Base-by-base conservation (phyloP, 2,113 vertebrate genomes). In the Illadopsis cleaveri region DNA sequence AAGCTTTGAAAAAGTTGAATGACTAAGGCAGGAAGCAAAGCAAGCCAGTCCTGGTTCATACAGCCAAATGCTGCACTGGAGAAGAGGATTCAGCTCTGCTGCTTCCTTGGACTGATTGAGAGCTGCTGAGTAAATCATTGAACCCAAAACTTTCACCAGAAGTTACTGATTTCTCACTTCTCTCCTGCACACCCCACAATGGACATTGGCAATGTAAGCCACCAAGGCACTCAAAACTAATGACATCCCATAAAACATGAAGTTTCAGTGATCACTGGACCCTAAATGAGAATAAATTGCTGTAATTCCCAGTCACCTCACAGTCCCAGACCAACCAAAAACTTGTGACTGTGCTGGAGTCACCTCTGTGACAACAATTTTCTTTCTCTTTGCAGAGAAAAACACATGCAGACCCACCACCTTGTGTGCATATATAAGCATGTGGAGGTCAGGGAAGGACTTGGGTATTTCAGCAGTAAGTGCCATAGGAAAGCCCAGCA, bases 191-290 rank as follows among this genome's bases (percentile, higher is more conserved):
- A 47, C 17, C 44, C 28, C 60, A 2, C 12, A 19, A 9, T 12
- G n/a, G 13, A n/a, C 10, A 18, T 2, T 45, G 70, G 22, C 33
- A 64, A 42, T 3, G 6, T 17, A 38, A 66, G 47, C 50, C 0
- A 15, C 3, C 3, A 4, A 81, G 24, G 44, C 45, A n/a, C 23
- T 65, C 35, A 76, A 69, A 87, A 48, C 12, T 10, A 10, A 21
- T 18, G 35, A 42, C 47, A 38, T 88, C 66, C 40, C 47, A 40
- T 2, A 33, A 82, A 94, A 81, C 3, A 16, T 11, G 27, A 48
- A 35, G 17, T n/a, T 64, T 77, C 5, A 5, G 1, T 24, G 19
- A 31, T 37, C 0, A 0, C 2, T 40, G 4, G 22, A 73, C 40
- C 24, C 65, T 35, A 81, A 71, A 79, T 27, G 8, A 0, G 4